Base-by-base conservation (phyloP, 2,113 vertebrate species). In the Accipiter cooperii region DNA sequence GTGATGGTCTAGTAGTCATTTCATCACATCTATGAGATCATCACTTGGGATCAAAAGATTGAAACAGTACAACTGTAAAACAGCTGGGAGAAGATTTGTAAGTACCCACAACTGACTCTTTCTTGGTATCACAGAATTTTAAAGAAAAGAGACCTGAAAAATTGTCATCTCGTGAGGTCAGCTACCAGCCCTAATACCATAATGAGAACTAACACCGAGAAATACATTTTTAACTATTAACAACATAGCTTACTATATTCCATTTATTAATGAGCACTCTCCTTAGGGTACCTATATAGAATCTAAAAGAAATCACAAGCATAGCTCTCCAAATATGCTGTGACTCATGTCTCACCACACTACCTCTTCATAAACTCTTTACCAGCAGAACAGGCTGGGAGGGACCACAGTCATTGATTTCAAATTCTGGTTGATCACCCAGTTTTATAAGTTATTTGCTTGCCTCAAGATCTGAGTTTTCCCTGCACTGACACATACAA, bases 1-100 rank as follows among this genome's bases (percentile, higher is more conserved):
- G 8, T 0, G 0, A 79, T 20, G 4, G 22, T 26, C 63, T 79
- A 84, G 70, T 26, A 74, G 69, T 26, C 2, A 3, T 65, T 89
- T 78, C 28, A 82, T 76, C 57, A 79, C 47, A 29, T 25, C 34
- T 49, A 7, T 4, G 28, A 75, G 33, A 60, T 6, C 29, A 47
- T 51, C 29, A 18, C 28, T 73, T 55, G 10, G 24, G 26, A 61
- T 47, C 34, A 33, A 58, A 92, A 69, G 36, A 69, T 13, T 25
- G 38, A 69, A 84, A 13, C 8, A 81, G 20, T 20, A 40, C 25
- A 68, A 36, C 12, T 1, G 3, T 17, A 64, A 86, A 76, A 85
- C 10, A 64, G 16, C 5, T n/a, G 47, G 8, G 10, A 69, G 28
- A 75, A 89, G 38, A 54, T 26, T 0, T 0, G 6, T 63, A 46